A percentile compares a stretch with the other conserved stretches of the same genome.
phyloP scores from a whole-genome alignment of 1,140 invertebrate genomes.

The Cydia pomonella region DNA sequence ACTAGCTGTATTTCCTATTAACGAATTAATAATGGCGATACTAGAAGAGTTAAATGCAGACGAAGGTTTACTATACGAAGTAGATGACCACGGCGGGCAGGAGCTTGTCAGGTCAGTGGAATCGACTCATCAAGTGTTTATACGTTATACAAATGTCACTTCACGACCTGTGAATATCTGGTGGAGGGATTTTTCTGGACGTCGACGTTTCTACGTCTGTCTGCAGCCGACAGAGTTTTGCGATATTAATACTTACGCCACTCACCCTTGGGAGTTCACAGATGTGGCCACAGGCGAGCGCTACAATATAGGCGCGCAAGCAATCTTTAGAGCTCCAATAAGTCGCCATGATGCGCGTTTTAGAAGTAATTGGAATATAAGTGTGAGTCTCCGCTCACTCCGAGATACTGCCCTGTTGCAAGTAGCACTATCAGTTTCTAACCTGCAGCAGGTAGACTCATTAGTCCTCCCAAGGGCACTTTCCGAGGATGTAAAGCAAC shows the following conservation, averaged over 20 bases:
- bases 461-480: constrained; percentile 56
- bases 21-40: neutral
- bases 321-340: constrained; percentile 58
- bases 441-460: constrained; percentile 39
- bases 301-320: constrained; percentile 73
- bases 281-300: constrained; percentile 83
- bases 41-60: constrained; percentile 48
- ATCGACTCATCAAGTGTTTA: constrained; percentile 79
- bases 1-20: neutral
- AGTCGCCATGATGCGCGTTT: constrained; percentile 51
- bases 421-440: constrained; percentile 45
- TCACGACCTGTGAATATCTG: constrained; percentile 83
- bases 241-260: constrained; percentile 86
- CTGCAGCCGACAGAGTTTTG: constrained; percentile 73
- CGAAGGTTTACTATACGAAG: constrained; percentile 58
- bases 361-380: constrained; percentile 71
- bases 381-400: constrained; percentile 57
- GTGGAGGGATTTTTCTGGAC: constrained; percentile 88
- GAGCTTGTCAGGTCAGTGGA: constrained; percentile 72
- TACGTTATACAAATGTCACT: constrained; percentile 87
- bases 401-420: constrained; percentile 49
- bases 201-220: constrained; percentile 52
- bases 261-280: constrained; percentile 88
- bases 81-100: constrained; percentile 58
- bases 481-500: constrained; percentile 48